phyloP scores from a whole-genome alignment of 2,113 vertebrate genomes.

The Corythornis cristatus region DNA sequence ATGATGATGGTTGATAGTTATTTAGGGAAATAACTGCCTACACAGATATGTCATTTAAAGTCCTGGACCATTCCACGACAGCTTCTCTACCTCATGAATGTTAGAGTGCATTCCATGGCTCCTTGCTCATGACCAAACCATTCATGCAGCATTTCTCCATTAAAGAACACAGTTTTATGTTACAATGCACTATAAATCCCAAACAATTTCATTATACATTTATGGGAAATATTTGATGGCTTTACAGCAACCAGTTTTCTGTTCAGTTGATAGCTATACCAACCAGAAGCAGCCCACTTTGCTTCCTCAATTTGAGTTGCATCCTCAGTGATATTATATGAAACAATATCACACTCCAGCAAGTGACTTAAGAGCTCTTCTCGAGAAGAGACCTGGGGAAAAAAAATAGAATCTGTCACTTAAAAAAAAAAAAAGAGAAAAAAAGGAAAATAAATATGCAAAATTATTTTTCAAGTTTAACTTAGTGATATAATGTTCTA shows the following conservation, averaged over 20 bases:
- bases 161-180: background rate
- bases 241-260: background rate
- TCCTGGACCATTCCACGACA: background rate
- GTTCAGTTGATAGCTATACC: background rate
- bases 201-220: background rate
- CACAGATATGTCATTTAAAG: background rate
- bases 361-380: conserved; percentile 79
- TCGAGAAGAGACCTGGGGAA: conserved; percentile 23
- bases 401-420: background rate
- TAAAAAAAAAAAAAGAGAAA: background rate
- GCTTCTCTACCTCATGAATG: background rate
- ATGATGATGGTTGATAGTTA: background rate
- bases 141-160: background rate
- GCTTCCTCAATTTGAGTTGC: conserved; percentile 84
- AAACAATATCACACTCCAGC: conserved; percentile 84
- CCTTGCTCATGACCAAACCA: background rate
- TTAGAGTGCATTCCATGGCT: background rate
- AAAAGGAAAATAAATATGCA: background rate
- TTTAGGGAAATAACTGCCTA: conserved; percentile 7
- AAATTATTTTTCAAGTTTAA: background rate
- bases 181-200: background rate
- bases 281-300: conserved; percentile 88
- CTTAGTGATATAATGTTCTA: background rate
- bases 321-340: conserved; percentile 89
- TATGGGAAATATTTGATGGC: background rate